These are phyloP conservation scores for Melanerpes aurifrons DNA, from an alignment of 2,113 vertebrate species.

Conservation along the genomic window DNA sequence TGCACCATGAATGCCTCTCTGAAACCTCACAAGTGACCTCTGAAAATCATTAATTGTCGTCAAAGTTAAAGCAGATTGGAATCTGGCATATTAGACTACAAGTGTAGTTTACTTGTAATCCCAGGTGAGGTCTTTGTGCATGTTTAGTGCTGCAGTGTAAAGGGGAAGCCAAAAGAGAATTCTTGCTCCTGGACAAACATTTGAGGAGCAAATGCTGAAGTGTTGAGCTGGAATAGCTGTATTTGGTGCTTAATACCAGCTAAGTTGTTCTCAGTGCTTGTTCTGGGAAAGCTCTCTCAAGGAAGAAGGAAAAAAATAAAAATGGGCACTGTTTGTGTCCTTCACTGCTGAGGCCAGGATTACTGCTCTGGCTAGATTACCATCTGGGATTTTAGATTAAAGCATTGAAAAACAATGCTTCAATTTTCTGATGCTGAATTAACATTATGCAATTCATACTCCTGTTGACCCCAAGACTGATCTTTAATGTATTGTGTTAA, in stretches of 20 bases:
- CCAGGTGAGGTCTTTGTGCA: rapidly evolving
- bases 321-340: background rate
- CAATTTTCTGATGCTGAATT: background rate
- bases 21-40: background rate
- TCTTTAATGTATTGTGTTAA: background rate
- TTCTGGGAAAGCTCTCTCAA: background rate
- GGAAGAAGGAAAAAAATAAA: background rate
- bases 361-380: background rate
- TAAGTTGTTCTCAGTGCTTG: background rate
- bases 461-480: background rate
- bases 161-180: background rate
- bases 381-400: conserved; percentile 21
- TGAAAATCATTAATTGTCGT: background rate
- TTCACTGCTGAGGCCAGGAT: background rate
- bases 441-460: background rate
- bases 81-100: background rate
- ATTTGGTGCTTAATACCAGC: background rate
- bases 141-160: background rate
- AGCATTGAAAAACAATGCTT: background rate
- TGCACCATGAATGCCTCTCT: background rate
- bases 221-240: background rate
- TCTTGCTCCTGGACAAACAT: background rate
- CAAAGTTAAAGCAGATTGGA: background rate
- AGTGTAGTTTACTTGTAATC: background rate
- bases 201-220: background rate